Base-by-base conservation (phyloP, 2,113 vertebrate genomes). In the Blennius ocellaris region DNA sequence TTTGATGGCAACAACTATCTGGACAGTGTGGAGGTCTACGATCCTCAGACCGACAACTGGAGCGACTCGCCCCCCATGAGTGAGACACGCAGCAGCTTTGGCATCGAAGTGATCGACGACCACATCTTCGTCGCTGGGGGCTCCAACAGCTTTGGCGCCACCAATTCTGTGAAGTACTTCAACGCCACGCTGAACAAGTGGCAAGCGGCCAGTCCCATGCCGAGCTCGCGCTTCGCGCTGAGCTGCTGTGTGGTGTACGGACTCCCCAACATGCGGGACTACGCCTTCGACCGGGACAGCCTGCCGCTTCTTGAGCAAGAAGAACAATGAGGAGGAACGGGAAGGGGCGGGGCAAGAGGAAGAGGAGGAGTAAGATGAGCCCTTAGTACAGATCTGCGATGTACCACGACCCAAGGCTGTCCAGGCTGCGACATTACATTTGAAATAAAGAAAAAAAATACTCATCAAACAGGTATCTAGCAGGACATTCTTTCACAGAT, bases 241-340 rank as follows among this genome's bases (percentile, higher is more conserved):
- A 90, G 95, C 92, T 98, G 96, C 93, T 97, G 96, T 0, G 94
- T 96, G 59, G 93, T 97, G 15, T 90, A 91, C 0, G 93, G 92
- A 1, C 82, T 96, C 6, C 76, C 92, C 47, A 96, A 96, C 0
- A n/a, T 86, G 11, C 7, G n/a, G 0, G 44, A 64, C 0, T 87
- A 74, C 1, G 6, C 30, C 0, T 0, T 48, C 5, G 36, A 69
- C 1, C 47, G 45, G 15, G 14, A 81, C 1, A 1, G 0, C 0
- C 17, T 73, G 70, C 38, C n/a, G 0, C 0, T 0, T 17, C 1
- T 49, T 2, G 0, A 58, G 5, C 5, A 58, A 30, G 21, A 30
- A 73, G 5, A 0, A 69, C 0, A 0, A 52, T 10, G 30, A 5
- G 1, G 6, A 3, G 7, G 78, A 67, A 44, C 21, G 4, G 21